phyloP scores from a whole-genome alignment of 1,140 invertebrate species.

The Ooceraea biroi region DNA sequence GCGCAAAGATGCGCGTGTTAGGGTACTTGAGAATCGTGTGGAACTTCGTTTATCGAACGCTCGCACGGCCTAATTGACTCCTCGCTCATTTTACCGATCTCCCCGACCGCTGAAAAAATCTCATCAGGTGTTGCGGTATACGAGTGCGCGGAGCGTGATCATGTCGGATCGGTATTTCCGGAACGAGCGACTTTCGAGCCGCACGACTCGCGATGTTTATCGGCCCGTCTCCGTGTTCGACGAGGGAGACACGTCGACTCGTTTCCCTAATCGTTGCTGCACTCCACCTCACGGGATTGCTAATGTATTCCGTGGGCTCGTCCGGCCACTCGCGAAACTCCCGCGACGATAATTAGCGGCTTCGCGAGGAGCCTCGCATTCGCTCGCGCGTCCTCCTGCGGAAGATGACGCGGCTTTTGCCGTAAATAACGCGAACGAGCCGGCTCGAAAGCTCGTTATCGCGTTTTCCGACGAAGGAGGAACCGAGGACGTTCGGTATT shows the following conservation, averaged over 20 bases:
- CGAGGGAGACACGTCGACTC: neutral
- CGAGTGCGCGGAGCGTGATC: neutral
- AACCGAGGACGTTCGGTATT: neutral
- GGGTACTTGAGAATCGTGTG: neutral
- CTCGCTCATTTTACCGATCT: neutral
- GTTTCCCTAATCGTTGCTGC: neutral
- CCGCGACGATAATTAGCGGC: conserved; percentile 44
- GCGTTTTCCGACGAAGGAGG: conserved; percentile 15
- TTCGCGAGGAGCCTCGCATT: neutral
- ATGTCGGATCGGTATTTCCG: conserved; percentile 10
- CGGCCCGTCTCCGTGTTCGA: neutral
- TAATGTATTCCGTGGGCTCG: neutral
- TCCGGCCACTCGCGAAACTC: conserved; percentile 7
- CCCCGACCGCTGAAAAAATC: neutral
- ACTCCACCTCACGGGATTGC: too few relatives aligned
- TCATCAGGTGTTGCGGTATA: neutral
- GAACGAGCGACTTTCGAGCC: neutral
- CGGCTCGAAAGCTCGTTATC: conserved; percentile 43
- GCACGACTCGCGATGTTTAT: conserved; percentile 24
- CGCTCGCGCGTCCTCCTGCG: neutral
- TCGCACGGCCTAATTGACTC: neutral
- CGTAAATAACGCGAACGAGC: conserved; percentile 30
- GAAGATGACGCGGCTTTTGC: neutral
- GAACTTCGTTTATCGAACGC: neutral
- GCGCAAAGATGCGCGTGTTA: neutral